Percentiles rank a stretch among this genome's conserved stretches.
These are phyloP conservation scores for Gulo gulo DNA, from an alignment of 2,113 vertebrate species.

Conservation along the genomic window DNA sequence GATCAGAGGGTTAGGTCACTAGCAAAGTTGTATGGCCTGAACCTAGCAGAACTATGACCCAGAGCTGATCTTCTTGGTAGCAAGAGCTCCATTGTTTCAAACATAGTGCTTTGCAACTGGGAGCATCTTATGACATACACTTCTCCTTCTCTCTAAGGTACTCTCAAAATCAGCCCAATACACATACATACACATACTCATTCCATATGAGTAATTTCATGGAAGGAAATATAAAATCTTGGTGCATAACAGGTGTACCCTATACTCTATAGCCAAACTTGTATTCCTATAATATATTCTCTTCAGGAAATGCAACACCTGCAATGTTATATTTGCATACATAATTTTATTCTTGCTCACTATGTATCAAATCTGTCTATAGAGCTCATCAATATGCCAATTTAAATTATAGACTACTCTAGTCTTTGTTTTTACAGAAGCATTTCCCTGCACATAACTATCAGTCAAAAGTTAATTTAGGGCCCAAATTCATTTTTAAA, in stretches of 20 bases:
- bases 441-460: constrained; percentile 22
- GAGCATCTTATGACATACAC: neutral
- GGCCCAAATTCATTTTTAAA: constrained; percentile 53
- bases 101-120: neutral
- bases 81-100: neutral
- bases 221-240: neutral
- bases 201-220: neutral
- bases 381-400: constrained; percentile 20
- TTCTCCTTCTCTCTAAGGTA: neutral
- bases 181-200: neutral
- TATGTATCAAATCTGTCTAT: constrained; percentile 24
- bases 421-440: constrained; percentile 24
- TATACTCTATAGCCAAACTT: neutral
- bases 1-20: neutral
- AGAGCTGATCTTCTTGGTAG: neutral
- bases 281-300: constrained; percentile 6
- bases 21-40: neutral
- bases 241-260: neutral
- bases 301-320: constrained; percentile 34
- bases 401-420: constrained; percentile 53
- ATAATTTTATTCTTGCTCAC: constrained; percentile 54
- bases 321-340: constrained; percentile 30
- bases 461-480: constrained; percentile 64
- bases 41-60: neutral
- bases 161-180: neutral